phyloP scores from a whole-genome alignment of 2,113 vertebrate genomes.

The Brachirus orientalis region DNA sequence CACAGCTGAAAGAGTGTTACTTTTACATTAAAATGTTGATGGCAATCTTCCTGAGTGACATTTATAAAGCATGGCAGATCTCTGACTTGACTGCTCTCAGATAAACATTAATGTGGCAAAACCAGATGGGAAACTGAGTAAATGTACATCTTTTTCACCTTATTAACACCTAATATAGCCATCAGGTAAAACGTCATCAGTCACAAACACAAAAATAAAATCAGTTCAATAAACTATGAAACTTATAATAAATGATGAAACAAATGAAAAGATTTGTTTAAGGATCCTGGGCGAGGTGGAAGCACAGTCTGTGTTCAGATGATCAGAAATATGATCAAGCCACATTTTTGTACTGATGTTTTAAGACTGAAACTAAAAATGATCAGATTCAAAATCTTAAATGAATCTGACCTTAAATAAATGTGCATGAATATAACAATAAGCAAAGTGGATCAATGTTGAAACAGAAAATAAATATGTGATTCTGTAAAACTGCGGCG shows the following conservation, averaged over 20 bases:
- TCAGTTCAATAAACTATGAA: background rate
- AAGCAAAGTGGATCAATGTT: too few relatives aligned
- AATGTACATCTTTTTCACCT: too few relatives aligned
- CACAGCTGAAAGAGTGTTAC: background rate
- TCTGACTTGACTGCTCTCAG: background rate
- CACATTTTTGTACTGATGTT: too few relatives aligned
- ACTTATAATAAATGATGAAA: background rate
- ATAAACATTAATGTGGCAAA: background rate
- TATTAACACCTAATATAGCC: too few relatives aligned
- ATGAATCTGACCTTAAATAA: too few relatives aligned
- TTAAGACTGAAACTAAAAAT: too few relatives aligned
- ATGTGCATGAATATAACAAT: too few relatives aligned
- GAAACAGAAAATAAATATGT: too few relatives aligned
- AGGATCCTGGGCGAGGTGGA: background rate
- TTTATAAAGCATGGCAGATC: background rate
- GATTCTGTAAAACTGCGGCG: too few relatives aligned
- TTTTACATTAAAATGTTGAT: background rate
- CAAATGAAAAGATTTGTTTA: background rate
- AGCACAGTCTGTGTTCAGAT: too few relatives aligned
- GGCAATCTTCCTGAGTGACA: background rate
- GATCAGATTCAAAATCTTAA: too few relatives aligned
- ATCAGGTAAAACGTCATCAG: background rate
- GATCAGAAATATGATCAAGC: too few relatives aligned
- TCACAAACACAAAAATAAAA: background rate
- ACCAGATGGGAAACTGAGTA: background rate